phyloP scores from a whole-genome alignment of 2,888 invertebrate species.

The Autographa pulchrina region DNA sequence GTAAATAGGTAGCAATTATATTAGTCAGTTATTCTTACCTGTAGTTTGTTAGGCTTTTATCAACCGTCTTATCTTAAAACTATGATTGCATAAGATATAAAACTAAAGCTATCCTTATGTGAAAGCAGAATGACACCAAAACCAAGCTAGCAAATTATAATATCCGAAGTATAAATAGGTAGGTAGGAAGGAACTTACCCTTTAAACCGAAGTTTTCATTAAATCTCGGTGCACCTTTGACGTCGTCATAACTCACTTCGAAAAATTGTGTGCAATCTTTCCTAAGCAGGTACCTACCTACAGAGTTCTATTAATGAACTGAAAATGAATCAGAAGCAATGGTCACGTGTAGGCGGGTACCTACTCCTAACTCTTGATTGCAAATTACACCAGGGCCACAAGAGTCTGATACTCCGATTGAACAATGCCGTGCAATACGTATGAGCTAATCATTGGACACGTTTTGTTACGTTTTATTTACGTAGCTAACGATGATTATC shows the following conservation, averaged over 20 bases:
- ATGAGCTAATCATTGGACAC: slow-evolving; percentile 49
- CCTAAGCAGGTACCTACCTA: neutral
- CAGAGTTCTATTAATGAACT: neutral
- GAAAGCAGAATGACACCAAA: neutral
- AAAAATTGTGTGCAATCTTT: neutral
- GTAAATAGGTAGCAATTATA: neutral
- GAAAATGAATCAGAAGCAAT: neutral
- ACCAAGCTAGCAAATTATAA: neutral
- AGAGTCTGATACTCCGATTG: slow-evolving; percentile 21
- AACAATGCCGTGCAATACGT: slow-evolving; percentile 42
- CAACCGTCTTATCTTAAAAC: neutral
- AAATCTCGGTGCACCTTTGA: neutral
- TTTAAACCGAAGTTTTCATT: neutral
- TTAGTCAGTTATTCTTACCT: neutral
- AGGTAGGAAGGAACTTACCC: neutral
- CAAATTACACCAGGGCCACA: slow-evolving; percentile 4
- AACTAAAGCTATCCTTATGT: neutral
- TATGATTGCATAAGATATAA: neutral
- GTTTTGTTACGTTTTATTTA: slow-evolving; percentile 52
- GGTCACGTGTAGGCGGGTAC: neutral
- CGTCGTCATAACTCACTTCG: neutral
- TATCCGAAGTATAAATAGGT: neutral
- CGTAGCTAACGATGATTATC: slow-evolving; percentile 59
- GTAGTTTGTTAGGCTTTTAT: neutral
- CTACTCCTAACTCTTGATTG: neutral